phyloP scores from a whole-genome alignment of 2,888 invertebrate species.

The Nephrotoma appendiculata region DNA sequence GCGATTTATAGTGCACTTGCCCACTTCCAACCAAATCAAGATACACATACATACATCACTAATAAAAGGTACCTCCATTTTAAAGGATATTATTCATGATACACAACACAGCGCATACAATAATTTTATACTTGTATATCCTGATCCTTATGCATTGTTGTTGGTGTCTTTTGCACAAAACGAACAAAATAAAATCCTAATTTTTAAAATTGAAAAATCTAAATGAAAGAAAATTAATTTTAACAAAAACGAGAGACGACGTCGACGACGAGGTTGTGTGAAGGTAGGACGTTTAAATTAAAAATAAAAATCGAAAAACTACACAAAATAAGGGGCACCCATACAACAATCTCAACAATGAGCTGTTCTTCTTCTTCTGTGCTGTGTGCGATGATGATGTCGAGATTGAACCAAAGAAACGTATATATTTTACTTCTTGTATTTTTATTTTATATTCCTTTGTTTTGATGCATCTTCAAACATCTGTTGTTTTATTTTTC shows the following conservation, averaged over 20 bases:
- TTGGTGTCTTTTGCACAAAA: background rate
- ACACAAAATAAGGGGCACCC: background rate
- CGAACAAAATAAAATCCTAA: background rate
- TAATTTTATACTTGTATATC: background rate
- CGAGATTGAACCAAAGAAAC: background rate
- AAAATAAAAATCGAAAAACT: background rate
- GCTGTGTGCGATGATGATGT: background rate
- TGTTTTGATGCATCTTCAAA: background rate
- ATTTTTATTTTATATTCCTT: background rate
- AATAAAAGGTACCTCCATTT: no score
- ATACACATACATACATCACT: no score
- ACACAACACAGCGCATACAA: background rate
- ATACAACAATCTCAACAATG: background rate
- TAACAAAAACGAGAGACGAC: background rate
- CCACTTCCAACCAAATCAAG: no score
- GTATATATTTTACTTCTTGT: no score
- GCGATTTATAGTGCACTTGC: no score
- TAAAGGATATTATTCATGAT: no score
- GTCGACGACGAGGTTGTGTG: background rate
- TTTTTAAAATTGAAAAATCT: background rate
- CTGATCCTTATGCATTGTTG: background rate
- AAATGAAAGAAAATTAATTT: background rate
- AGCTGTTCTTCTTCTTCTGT: background rate
- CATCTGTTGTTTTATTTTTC: background rate
- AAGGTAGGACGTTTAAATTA: background rate